Base-by-base conservation (phyloP, 2,113 vertebrate genomes). In the Bungarus multicinctus region DNA sequence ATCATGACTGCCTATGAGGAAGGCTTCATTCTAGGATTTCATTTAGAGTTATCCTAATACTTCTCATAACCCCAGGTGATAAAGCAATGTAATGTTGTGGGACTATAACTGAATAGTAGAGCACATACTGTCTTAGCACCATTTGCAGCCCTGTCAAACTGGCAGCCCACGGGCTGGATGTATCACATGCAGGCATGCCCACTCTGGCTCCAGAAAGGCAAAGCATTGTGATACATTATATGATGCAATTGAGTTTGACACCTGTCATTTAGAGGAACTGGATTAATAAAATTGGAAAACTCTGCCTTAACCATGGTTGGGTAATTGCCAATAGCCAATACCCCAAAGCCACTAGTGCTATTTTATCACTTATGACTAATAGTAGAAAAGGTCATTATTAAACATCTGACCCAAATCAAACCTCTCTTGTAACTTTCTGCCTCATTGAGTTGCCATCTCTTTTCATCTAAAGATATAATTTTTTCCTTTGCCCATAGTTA, bases 361-460 rank as follows among this genome's bases (percentile, higher is more conserved):
- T 96, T 96, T 97, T 93, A 96, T 95, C 90, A 92, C 93, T 94
- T 93, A 91, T 89, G 94, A 95, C 96, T 94, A 95, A 95, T 93
- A 96, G 95, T 93, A 94, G 89, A 93, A 91, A 93, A 95, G 96
- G 96, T 95, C 96, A 95, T 91, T 94, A 96, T 95, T 94, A 95
- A 97, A 90, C 93, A 95, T 87, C 92, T 96, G 96, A 96, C 95
- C 96, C 95, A 47, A 93, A 96, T 95, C 96, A 95, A 95, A 93
- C 94, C 93, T 95, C 90, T 90, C 94, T 93, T 96, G 96, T 96
- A 95, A 90, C 94, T 97, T 92, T 94, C 93, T 96, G 95, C 95
- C 94, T 96, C 97, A 96, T 94, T 97, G 97, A 94, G 92, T 96
- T 89, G 74, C 92, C 88, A 93, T 94, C 96, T 94, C 95, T 95